These are phyloP conservation scores for Tribolium freemani DNA, from an alignment of 2,888 invertebrate genomes.

Conservation along the genomic window DNA sequence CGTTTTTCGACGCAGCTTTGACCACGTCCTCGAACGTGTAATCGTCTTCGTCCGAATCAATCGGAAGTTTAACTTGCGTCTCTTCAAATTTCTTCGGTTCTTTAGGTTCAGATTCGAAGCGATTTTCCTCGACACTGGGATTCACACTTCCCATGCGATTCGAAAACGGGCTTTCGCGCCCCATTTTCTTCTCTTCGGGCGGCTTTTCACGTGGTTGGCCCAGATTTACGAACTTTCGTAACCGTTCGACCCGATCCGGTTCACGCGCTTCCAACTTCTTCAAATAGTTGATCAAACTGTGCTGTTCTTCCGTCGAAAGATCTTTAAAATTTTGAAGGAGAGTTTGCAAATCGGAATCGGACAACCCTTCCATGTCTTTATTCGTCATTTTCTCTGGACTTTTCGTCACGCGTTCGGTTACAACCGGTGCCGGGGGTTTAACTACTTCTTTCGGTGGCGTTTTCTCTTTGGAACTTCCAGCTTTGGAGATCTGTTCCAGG, in stretches of 20 bases:
- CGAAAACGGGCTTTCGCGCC: constrained; percentile 67
- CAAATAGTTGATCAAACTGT: constrained; percentile 84
- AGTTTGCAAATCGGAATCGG: constrained; percentile 85
- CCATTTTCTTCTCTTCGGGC: constrained; percentile 59
- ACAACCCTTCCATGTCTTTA: constrained; percentile 77
- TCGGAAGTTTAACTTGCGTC: constrained; percentile 60
- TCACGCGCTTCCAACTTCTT: constrained; percentile 85
- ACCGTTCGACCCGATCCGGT: constrained; percentile 82
- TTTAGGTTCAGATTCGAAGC: constrained; percentile 45
- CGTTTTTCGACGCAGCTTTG: constrained; percentile 81
- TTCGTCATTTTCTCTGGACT: constrained; percentile 41
- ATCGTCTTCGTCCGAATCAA: constrained; percentile 81
- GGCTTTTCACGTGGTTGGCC: constrained; percentile 57
- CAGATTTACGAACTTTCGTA: constrained; percentile 82
- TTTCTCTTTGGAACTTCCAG: constrained; percentile 19
- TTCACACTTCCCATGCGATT: constrained; percentile 66
- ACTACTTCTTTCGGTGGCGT: constrained; percentile 16
- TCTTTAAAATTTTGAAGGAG: constrained; percentile 86
- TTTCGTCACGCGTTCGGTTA: constrained; percentile 41
- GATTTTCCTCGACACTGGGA: constrained; percentile 60
- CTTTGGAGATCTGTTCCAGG: constrained; percentile 61
- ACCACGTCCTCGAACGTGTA: constrained; percentile 89
- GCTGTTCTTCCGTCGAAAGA: constrained; percentile 84
- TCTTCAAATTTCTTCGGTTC: constrained; percentile 19
- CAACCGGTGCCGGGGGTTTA: constrained; percentile 1